Percentiles rank a stretch among this genome's conserved stretches.
phyloP scores from a whole-genome alignment of 2,113 vertebrate species.

The Felis catus region F.catus_Fca126_mat1.0 CM031418.1:76912501-76913000 shows the following conservation, averaged over 20 bases:
- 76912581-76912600: too few species aligned
- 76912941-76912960: constrained; percentile 17
- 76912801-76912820: background rate
- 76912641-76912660: too few species aligned
- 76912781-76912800: background rate
- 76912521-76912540: too few species aligned
- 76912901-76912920: background rate
- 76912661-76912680: background rate
- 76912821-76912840: constrained; percentile 16
- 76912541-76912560: too few species aligned
- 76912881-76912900: background rate
- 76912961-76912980: constrained; percentile 29
- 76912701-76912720: background rate
- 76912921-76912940: background rate
- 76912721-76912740: background rate
- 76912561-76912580: too few species aligned
- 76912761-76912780: background rate
- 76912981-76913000: background rate
- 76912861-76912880: background rate
- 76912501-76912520: too few species aligned
- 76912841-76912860: background rate
- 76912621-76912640: too few species aligned
- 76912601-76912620: too few species aligned
- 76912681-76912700: constrained; percentile 4
- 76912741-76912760: background rate